These are phyloP conservation scores for Agelaius phoeniceus DNA, from an alignment of 2,113 vertebrate genomes.

Conservation along the genomic window DNA sequence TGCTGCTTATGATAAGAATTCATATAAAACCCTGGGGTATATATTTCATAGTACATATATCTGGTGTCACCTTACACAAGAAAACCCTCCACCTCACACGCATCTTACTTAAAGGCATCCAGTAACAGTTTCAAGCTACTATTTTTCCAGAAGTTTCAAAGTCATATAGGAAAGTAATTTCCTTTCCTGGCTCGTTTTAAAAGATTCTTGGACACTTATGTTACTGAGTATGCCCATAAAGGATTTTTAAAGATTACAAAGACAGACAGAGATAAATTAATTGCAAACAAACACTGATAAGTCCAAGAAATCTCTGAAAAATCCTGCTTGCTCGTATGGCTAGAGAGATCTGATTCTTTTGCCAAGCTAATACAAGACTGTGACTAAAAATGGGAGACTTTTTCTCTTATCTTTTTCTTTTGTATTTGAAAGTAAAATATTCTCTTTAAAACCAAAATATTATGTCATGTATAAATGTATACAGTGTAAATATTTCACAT, in stretches of 20 bases:
- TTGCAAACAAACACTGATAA: background rate
- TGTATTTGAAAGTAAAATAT: background rate
- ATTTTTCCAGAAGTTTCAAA: background rate
- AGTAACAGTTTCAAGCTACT: background rate
- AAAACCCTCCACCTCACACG: background rate
- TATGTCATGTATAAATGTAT: background rate
- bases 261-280: background rate
- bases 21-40: background rate
- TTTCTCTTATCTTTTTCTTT: background rate
- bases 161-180: background rate
- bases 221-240: background rate
- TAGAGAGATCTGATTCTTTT: background rate
- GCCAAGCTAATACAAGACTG: background rate
- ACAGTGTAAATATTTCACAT: background rate
- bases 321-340: background rate
- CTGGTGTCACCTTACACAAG: background rate
- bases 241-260: background rate
- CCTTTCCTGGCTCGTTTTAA: background rate
- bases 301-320: background rate
- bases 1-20: background rate
- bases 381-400: background rate
- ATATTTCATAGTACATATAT: background rate
- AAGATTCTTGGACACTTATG: background rate
- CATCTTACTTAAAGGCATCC: background rate
- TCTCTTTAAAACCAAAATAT: background rate